phyloP scores from a whole-genome alignment of 2,113 vertebrate genomes.

The Rhodinocichla rosea region DNA sequence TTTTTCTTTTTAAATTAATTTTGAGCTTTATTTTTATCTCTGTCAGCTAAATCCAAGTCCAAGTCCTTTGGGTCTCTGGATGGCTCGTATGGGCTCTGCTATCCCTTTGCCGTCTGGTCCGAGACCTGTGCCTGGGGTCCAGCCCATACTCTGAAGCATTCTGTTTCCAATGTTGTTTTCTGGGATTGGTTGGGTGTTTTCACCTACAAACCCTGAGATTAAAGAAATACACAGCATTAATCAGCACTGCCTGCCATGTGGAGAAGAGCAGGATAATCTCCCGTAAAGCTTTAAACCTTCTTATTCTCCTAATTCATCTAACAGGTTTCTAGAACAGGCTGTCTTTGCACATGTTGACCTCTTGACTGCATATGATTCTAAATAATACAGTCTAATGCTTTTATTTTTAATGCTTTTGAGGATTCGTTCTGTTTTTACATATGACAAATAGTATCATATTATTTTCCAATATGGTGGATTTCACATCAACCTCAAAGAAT shows the following conservation, averaged over 20 bases:
- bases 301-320: conserved; percentile 70
- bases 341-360: conserved; percentile 53
- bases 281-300: conserved; percentile 65
- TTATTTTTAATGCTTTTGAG: neutral
- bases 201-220: conserved; percentile 85
- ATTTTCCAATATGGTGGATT: neutral
- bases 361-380: conserved; percentile 5
- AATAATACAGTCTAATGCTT: neutral
- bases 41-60: conserved; percentile 93
- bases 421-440: neutral
- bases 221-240: conserved; percentile 53
- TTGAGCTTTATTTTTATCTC: conserved; percentile 6
- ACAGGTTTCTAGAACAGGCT: conserved; percentile 60
- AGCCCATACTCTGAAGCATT: conserved; percentile 97
- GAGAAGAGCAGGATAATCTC: conserved; percentile 54
- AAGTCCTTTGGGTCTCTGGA: conserved; percentile 91
- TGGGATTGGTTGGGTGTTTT: conserved; percentile 85
- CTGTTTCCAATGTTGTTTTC: conserved; percentile 91
- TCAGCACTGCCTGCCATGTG: conserved; percentile 38
- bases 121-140: conserved; percentile 90
- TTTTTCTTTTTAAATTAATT: neutral
- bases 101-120: conserved; percentile 92
- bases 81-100: conserved; percentile 87
- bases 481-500: neutral
- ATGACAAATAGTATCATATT: neutral